Evolutionary conservation across 2,797 vertebrate species (phyloP).

Genomic region (Cossypha polioptera): DNA sequence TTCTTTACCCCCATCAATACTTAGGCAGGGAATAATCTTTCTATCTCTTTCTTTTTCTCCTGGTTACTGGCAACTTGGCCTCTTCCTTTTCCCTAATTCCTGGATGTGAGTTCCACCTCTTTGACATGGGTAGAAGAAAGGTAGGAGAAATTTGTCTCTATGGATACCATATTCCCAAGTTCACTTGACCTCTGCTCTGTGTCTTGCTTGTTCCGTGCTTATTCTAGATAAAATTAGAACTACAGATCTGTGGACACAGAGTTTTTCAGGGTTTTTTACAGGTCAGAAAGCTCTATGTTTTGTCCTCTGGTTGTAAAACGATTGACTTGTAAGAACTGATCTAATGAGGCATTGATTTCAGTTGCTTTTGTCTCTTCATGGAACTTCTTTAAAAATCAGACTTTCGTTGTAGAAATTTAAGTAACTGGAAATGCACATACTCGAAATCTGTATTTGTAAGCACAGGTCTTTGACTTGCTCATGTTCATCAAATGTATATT

Average conservation of each 20-base stretch:
- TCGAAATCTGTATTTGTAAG: background rate
- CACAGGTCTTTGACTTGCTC: background rate
- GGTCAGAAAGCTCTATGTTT: background rate
- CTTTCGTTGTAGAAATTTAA: background rate
- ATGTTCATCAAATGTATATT: background rate
- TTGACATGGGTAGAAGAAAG: constrained; percentile 52
- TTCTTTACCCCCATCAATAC: background rate
- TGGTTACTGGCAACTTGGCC: constrained; percentile 38
- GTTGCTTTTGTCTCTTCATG: background rate
- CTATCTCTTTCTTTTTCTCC: constrained; percentile 50
- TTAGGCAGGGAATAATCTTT: constrained; percentile 42
- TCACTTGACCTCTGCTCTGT: background rate
- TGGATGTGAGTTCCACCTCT: constrained; percentile 31
- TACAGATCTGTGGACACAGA: background rate
- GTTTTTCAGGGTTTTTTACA: background rate
- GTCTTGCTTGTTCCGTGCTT: background rate
- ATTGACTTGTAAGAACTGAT: background rate
- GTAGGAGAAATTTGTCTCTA: constrained; percentile 45
- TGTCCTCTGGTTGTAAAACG: background rate
- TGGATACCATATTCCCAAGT: constrained; percentile 4
- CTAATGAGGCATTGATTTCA: background rate
- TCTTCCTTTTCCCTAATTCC: constrained; percentile 52
- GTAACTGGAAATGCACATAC: background rate
- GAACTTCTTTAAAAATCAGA: background rate
- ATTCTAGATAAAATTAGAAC: background rate